Percentiles rank a stretch among this genome's conserved stretches.
Evolutionary conservation across 2,113 vertebrate species (phyloP).

Genomic region (Mustela nigripes): DNA sequence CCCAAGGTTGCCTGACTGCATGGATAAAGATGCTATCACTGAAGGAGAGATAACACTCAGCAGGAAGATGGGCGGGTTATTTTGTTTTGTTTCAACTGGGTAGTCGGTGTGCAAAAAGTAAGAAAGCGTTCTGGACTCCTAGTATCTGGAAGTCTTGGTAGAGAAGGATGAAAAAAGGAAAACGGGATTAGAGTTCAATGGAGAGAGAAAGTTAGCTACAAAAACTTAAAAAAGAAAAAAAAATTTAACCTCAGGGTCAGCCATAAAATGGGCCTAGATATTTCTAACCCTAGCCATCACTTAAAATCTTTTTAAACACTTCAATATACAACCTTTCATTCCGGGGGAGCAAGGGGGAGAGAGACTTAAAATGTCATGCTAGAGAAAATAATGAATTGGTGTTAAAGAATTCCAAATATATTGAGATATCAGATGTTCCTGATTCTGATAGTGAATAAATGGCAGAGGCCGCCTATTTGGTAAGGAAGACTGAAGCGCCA

Average conservation of each 20-base stretch:
- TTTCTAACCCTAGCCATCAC: conserved; percentile 11
- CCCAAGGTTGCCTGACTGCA: background rate
- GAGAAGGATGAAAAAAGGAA: conserved; percentile 3
- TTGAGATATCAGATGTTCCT: background rate
- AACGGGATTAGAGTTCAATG: background rate
- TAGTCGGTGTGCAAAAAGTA: background rate
- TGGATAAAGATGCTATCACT: background rate
- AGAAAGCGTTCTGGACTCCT: background rate
- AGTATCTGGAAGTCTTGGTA: conserved; percentile 5
- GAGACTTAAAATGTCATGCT: background rate
- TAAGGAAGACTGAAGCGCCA: conserved; percentile 4
- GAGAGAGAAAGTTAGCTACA: conserved; percentile 20
- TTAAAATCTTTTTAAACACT: conserved; percentile 22
- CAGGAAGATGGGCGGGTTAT: background rate
- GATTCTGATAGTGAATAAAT: conserved; percentile 39
- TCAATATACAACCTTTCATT: conserved; percentile 53
- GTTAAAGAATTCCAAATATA: conserved; percentile 62
- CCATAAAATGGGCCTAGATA: conserved; percentile 20
- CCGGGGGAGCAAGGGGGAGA: background rate
- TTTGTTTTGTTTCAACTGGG: background rate
- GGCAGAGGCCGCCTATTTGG: background rate
- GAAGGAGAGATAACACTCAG: background rate
- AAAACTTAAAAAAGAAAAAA: background rate
- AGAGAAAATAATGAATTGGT: conserved; percentile 51
- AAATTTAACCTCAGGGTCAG: background rate